Evolutionary conservation across 92 coral and sea anemone genomes (phyloP).

Genomic region (Porites rus): DNA sequence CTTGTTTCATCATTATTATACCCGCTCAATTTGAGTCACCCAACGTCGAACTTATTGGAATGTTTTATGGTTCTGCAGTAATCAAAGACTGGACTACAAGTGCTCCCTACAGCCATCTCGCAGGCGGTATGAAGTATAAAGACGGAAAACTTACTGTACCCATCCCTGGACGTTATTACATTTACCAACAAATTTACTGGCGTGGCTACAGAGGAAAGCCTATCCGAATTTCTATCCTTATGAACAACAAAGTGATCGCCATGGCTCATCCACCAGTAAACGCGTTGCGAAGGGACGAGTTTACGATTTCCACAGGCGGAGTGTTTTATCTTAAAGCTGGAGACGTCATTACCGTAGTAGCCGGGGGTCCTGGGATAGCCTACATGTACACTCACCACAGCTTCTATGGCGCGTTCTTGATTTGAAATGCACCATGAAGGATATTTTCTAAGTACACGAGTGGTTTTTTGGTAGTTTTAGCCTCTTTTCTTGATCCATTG

Average conservation of each 20-base stretch:
- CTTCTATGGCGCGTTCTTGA: conserved; percentile 41
- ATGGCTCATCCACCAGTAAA: conserved; percentile 7
- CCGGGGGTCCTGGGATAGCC: not conserved
- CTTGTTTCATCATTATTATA: no score
- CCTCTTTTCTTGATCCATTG: not conserved
- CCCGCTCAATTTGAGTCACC: no score
- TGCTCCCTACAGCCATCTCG: conserved; percentile 38
- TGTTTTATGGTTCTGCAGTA: not conserved
- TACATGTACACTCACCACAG: conserved; percentile 18
- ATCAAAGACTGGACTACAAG: conserved; percentile 27
- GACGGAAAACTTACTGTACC: conserved; percentile 36
- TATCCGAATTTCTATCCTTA: conserved; percentile 2
- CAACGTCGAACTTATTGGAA: no score
- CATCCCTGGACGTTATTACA: conserved; percentile 25
- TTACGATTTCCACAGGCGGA: conserved; percentile 17
- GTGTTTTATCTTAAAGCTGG: conserved; percentile 28
- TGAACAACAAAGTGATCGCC: conserved; percentile 18
- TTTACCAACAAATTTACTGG: conserved; percentile 30
- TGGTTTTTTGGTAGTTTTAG: not conserved
- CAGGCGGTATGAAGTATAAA: conserved; percentile 30
- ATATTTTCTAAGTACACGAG: not conserved
- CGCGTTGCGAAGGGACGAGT: not conserved
- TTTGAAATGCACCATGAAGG: not conserved
- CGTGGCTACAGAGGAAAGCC: conserved; percentile 29
- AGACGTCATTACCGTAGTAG: conserved; percentile 22